These are phyloP conservation scores for Coranthus polyacanthus DNA, from an alignment of 2,797 vertebrate genomes.

Conservation along the genomic window DNA sequence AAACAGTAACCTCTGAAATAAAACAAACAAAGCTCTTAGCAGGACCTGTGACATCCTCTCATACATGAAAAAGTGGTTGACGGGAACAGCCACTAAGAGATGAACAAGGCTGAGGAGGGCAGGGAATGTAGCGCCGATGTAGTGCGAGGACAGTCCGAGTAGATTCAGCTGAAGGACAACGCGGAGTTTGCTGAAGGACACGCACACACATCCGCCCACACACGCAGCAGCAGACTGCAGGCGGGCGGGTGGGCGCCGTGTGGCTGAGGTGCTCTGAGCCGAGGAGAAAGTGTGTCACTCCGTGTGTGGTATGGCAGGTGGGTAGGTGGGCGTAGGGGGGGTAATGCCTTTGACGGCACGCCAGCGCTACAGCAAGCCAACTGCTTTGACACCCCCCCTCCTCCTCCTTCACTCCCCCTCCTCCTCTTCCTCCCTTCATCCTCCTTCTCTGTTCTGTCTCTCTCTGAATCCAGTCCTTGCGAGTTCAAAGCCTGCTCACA, in stretches of 20 bases:
- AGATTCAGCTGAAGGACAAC: slow-evolving; percentile 65
- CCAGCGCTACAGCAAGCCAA: slow-evolving; percentile 56
- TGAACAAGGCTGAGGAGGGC: slow-evolving; percentile 30
- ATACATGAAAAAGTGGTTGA: too few species aligned
- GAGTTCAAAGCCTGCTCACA: slow-evolving; percentile 56
- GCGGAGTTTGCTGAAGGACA: slow-evolving; percentile 66
- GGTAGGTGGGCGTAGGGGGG: slow-evolving; percentile 29
- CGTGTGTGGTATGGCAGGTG: slow-evolving; percentile 55
- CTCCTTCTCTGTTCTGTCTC: slow-evolving; percentile 16
- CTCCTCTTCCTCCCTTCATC: slow-evolving; percentile 19
- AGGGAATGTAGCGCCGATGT: slow-evolving; percentile 28
- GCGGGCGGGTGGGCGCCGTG: slow-evolving; percentile 17
- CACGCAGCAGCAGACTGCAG: slow-evolving; percentile 54
- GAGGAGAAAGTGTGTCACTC: slow-evolving; percentile 63
- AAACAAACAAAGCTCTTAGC: not conserved
- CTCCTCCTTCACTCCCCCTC: slow-evolving; percentile 3
- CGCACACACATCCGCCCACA: slow-evolving; percentile 47
- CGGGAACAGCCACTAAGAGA: not conserved
- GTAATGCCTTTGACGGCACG: slow-evolving; percentile 47
- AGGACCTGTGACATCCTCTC: not conserved
- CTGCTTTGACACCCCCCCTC: slow-evolving; percentile 39
- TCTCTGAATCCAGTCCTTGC: slow-evolving; percentile 37
- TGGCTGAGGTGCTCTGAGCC: slow-evolving; percentile 32
- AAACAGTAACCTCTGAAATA: not conserved
- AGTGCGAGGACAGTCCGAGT: slow-evolving; percentile 37